Base-by-base conservation (phyloP, 2,888 invertebrate genomes). In the Xylota segnis region DNA sequence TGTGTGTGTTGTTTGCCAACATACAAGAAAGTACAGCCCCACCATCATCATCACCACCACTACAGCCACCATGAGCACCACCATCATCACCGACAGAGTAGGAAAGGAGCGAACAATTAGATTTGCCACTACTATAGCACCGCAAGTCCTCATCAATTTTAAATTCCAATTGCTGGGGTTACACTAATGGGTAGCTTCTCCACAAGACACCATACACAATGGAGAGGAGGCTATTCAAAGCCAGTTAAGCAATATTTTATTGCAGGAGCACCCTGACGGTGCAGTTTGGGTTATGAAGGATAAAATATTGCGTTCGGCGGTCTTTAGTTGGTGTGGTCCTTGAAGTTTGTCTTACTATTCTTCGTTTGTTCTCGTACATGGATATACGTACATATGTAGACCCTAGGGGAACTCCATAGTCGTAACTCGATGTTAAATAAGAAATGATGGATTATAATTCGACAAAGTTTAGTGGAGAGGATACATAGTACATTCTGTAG, bases 111-210 rank as follows among this genome's bases (percentile, higher is more conserved):
- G 14, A 43, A 43, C 43, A 43, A 43, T 43, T 43, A 43, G 14
- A 18, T 50, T 23, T 50, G 6, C 52, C 27, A 29, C 52, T 12
- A 56, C 32, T 27, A 27, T n/a, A 52, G 23, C 10, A 52, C 27
- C 52, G 6, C 27, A n/a, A 29, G 52, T 27, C 34, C 56, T 56
- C 56, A 56, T 56, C 34, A 56, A 56, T 56, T 56, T 56, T 16
- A 56, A 34, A 56, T 56, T 56, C 34, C 56, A 34, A 32, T 56
- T 34, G 32, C 34, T 34, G 6, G 16, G 34, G 56, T 34, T 16
- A 56, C 16, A 56, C 16, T 56, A 34, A 56, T 34, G 34, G 56
- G 14, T 27, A 12, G 5, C 34, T 56, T 32, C 34, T n/a, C 34
- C 16, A 16, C 16, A 10, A 34, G 32, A 43, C 34, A 32, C 14